Conservation (phyloP, 2,113 vertebrate genomes). For the Seriola dumerili region DNA sequence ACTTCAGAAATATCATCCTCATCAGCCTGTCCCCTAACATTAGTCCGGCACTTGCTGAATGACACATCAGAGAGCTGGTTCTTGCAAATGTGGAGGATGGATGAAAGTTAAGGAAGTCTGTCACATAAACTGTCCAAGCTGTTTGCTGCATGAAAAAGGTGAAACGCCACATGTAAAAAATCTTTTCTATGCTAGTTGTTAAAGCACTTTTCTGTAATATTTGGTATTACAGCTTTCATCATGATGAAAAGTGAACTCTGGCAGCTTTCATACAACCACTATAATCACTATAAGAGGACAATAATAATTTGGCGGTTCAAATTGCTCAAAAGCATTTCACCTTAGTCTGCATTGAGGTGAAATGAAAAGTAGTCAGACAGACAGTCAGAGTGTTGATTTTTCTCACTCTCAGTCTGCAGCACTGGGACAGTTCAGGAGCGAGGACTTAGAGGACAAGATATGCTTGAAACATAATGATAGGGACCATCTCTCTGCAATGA, state of each 20-base stretch:
- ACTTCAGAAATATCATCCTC: conserved; percentile 53
- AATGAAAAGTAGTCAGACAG: not conserved
- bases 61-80: conserved; percentile 13
- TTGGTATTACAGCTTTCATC: conserved; percentile 7
- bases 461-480: conserved; percentile 21
- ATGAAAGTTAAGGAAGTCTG: conserved; percentile 17
- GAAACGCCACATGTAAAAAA: not conserved
- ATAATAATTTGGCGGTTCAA: conserved; percentile 9
- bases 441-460: conserved; percentile 3
- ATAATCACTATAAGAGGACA: conserved; percentile 21
- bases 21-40: conserved; percentile 33
- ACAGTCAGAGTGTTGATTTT: conserved; percentile 11
- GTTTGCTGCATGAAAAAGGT: conserved; percentile 8
- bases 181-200: not conserved
- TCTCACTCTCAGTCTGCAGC: conserved; percentile 7
- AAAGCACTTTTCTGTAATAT: not conserved
- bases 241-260: conserved; percentile 6
- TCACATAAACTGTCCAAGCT: conserved; percentile 18
- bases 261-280: conserved; percentile 27
- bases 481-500: conserved; percentile 17
- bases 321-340: conserved; percentile 8
- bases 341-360: not conserved
- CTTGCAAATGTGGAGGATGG: conserved; percentile 25
- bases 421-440: not conserved
- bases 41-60: conserved; percentile 22